Evolutionary conservation across 2,888 invertebrate genomes (phyloP).

Genomic region (Acanthopleura granulata): DNA sequence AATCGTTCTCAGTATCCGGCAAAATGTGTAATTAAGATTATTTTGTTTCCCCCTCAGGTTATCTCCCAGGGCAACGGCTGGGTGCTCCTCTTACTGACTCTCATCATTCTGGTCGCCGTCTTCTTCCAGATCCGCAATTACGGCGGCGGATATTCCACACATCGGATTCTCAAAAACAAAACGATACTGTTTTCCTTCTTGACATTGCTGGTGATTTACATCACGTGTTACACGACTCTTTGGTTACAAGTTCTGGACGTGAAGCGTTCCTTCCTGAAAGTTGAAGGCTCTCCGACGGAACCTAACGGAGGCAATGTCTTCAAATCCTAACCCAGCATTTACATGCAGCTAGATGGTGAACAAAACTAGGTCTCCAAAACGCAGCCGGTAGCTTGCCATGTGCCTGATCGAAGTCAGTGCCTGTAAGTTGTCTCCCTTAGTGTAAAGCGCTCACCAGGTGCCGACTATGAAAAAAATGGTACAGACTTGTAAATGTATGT

Average conservation of each 20-base stretch:
- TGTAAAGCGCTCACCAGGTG: too few relatives aligned
- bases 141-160: slow-evolving; percentile 36
- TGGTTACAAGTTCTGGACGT: slow-evolving; percentile 16
- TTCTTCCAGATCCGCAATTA: slow-evolving; percentile 33
- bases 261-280: slow-evolving; percentile 3
- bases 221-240: slow-evolving; percentile 60
- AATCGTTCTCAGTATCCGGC: background rate
- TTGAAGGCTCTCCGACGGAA: background rate
- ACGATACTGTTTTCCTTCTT: slow-evolving; percentile 54
- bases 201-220: slow-evolving; percentile 51
- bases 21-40: background rate
- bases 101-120: slow-evolving; percentile 29
- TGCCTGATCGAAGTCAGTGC: too few relatives aligned
- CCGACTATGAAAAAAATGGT: too few relatives aligned
- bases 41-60: slow-evolving; percentile 37
- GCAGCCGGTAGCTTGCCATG: too few relatives aligned
- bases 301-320: background rate
- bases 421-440: too few relatives aligned
- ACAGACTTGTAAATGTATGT: too few relatives aligned
- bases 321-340: background rate
- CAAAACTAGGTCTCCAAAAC: too few relatives aligned
- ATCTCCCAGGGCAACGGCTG: slow-evolving; percentile 37
- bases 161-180: slow-evolving; percentile 51
- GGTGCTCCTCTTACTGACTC: slow-evolving; percentile 29
- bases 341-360: too few relatives aligned